phyloP scores from a whole-genome alignment of 2,888 invertebrate species.

The Rhingia rostrata region DNA sequence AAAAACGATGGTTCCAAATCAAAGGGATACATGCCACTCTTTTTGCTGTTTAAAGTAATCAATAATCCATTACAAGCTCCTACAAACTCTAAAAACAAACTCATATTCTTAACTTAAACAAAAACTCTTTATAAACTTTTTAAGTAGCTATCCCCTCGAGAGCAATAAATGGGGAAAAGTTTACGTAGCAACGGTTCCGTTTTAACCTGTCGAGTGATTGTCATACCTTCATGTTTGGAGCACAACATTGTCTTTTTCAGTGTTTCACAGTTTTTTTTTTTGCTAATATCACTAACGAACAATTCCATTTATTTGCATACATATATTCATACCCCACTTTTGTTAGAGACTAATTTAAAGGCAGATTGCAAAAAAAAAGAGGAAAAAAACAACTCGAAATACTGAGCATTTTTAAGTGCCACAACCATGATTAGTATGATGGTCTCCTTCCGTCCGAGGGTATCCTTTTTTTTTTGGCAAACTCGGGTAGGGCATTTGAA shows the following conservation, averaged over 20 bases:
- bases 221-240: not conserved
- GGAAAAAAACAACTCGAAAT: slow-evolving; percentile 29
- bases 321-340: slow-evolving; percentile 10
- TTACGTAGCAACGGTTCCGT: too few relatives aligned
- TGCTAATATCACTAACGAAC: not conserved
- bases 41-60: too few relatives aligned
- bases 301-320: slow-evolving; percentile 9
- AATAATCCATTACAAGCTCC: too few relatives aligned
- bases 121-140: too few relatives aligned
- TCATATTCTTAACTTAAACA: too few relatives aligned
- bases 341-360: slow-evolving; percentile 18
- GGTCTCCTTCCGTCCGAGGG: slow-evolving; percentile 23
- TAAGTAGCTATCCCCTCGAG: too few relatives aligned
- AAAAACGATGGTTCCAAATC: too few relatives aligned
- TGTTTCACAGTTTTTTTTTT: too few relatives aligned
- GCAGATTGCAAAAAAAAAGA: slow-evolving; percentile 3
- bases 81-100: too few relatives aligned
- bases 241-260: not conserved
- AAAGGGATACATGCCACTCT: too few relatives aligned
- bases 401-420: slow-evolving; percentile 43
- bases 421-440: slow-evolving; percentile 22
- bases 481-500: slow-evolving; percentile 20
- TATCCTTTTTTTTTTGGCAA: not conserved
- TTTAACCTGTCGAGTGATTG: too few relatives aligned
- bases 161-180: too few relatives aligned